These are phyloP conservation scores for Priocnemis perturbator DNA, from an alignment of 2,888 invertebrate genomes.

Conservation along the genomic window DNA sequence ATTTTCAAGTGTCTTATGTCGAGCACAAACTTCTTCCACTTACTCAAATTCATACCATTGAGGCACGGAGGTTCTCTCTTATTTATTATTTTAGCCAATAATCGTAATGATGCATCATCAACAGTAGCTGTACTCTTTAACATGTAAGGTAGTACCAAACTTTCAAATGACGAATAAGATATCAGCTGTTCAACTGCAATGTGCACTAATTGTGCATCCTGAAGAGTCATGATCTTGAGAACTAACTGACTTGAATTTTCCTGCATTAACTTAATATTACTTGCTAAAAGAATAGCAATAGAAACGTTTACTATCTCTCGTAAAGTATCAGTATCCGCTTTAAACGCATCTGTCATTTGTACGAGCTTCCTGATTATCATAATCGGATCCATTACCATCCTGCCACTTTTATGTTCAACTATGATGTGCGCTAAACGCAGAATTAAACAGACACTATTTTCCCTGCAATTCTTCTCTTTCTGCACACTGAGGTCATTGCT, in stretches of 20 bases:
- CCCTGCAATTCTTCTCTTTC: conserved; percentile 27
- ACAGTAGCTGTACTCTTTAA: conserved; percentile 79
- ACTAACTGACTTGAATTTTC: conserved; percentile 84
- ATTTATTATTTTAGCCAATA: conserved; percentile 82
- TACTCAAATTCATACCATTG: conserved; percentile 78
- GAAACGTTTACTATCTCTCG: conserved; percentile 57
- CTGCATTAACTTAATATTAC: conserved; percentile 82
- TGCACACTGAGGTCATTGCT: conserved; percentile 45
- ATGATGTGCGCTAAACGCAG: conserved; percentile 80
- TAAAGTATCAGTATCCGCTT: conserved; percentile 48
- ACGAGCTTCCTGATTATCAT: conserved; percentile 79
- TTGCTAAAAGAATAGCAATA: conserved; percentile 72
- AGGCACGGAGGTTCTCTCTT: conserved; percentile 81
- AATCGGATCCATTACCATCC: conserved; percentile 79
- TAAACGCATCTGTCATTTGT: conserved; percentile 52
- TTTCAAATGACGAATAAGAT: conserved; percentile 83
- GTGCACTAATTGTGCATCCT: conserved; percentile 79
- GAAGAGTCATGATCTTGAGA: conserved; percentile 79
- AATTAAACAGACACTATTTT: conserved; percentile 75
- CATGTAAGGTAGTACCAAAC: conserved; percentile 83
- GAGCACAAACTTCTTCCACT: conserved; percentile 83
- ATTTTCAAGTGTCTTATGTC: conserved; percentile 69
- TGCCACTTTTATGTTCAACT: conserved; percentile 81
- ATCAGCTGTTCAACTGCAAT: conserved; percentile 82
- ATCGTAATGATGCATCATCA: conserved; percentile 78